A percentile compares a stretch with the other conserved stretches of the same genome.
Conservation (phyloP, 2,113 vertebrate species). For the Pholis gunnellus region DNA sequence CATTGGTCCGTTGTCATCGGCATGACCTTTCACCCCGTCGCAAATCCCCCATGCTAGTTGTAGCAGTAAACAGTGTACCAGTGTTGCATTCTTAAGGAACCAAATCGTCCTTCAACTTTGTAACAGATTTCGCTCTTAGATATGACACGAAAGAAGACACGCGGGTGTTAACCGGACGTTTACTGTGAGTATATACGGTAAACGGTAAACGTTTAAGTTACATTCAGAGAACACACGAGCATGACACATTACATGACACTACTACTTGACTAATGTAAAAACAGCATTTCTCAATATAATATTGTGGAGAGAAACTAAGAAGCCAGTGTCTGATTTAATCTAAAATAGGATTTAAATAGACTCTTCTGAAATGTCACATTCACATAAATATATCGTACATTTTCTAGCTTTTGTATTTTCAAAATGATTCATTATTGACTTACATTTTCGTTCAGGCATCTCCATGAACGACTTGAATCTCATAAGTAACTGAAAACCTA, state of each 20-base stretch:
- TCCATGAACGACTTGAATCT: background rate
- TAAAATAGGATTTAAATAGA: background rate
- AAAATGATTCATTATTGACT: background rate
- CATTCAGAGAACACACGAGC: background rate
- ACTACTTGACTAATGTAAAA: background rate
- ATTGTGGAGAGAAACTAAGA: background rate
- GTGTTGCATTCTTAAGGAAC: background rate
- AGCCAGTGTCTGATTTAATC: background rate
- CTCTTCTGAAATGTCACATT: background rate
- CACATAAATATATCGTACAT: background rate
- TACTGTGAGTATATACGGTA: slow-evolving; percentile 30
- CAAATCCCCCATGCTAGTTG: background rate
- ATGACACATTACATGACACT: background rate
- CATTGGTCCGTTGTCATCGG: slow-evolving; percentile 37
- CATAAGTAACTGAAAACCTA: too few relatives aligned
- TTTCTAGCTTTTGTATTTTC: background rate
- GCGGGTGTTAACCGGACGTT: background rate
- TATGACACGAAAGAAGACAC: background rate
- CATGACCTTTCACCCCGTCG: background rate
- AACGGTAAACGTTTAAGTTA: background rate
- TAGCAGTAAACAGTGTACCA: slow-evolving; percentile 34
- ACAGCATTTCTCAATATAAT: background rate
- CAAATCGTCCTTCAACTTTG: slow-evolving; percentile 39
- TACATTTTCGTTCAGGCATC: background rate
- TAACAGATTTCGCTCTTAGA: background rate